These are phyloP conservation scores for Drosophila truncata DNA, from an alignment of 1,140 invertebrate genomes.

Conservation along the genomic window DNA sequence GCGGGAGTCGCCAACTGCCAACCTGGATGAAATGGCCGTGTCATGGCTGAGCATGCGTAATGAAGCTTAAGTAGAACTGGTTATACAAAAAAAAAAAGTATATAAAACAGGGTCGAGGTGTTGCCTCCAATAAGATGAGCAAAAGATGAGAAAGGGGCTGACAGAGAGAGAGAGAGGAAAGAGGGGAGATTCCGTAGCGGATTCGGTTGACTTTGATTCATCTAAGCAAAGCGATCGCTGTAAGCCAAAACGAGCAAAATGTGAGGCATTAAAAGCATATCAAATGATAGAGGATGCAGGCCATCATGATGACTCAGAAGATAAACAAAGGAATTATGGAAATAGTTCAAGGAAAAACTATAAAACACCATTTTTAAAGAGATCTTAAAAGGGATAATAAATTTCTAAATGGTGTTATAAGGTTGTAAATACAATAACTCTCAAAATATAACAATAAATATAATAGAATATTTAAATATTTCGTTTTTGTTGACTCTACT, in stretches of 20 bases:
- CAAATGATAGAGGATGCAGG: constrained; percentile 10
- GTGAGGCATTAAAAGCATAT: constrained; percentile 1
- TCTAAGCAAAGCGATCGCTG: constrained; percentile 26
- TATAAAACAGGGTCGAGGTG: constrained; percentile 26
- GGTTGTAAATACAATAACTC: too few relatives aligned
- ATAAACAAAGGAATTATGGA: background rate
- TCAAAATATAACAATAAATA: too few relatives aligned
- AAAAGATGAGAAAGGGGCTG: constrained; percentile 21
- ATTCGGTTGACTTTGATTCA: constrained; percentile 26
- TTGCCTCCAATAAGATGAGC: constrained; percentile 15
- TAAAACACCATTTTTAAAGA: background rate
- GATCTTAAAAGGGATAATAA: background rate
- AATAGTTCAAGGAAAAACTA: background rate
- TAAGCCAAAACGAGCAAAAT: background rate
- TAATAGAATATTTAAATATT: background rate
- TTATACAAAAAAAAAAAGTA: constrained; percentile 48
- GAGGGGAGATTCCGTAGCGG: constrained; percentile 14
- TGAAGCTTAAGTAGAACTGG: constrained; percentile 83
- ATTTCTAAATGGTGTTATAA: background rate
- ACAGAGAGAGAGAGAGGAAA: background rate
- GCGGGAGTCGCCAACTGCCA: constrained; percentile 24
- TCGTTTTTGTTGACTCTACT: background rate
- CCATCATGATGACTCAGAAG: constrained; percentile 2
- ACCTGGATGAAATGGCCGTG: constrained; percentile 56
- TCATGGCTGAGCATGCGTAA: constrained; percentile 83